Conservation (phyloP, 2,113 vertebrate species). For the Sarotherodon lohbergeri region DNA sequence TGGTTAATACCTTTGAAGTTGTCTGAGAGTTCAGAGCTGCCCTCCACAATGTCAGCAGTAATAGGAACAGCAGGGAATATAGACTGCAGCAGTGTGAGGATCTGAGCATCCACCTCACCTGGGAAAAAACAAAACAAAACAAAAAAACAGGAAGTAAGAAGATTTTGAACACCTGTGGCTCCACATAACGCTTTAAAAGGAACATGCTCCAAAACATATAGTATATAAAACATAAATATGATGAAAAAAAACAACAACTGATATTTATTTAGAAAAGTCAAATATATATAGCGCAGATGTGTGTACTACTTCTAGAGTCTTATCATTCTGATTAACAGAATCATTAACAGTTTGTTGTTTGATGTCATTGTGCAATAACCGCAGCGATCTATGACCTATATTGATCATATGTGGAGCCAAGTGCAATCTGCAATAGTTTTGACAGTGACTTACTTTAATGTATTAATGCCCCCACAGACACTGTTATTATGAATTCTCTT, state of each 20-base stretch:
- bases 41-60: constrained; percentile 79
- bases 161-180: not conserved
- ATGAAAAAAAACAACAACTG: rapidly evolving
- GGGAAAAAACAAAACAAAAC: not conserved
- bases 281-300: not conserved
- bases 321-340: not conserved
- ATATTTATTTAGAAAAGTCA: not conserved
- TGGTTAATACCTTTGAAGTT: constrained; percentile 80
- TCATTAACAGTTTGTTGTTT: not conserved
- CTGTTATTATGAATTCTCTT: not conserved
- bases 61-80: constrained; percentile 69
- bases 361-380: not conserved
- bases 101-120: constrained; percentile 83
- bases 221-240: not conserved
- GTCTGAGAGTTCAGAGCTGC: constrained; percentile 72
- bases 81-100: constrained; percentile 75
- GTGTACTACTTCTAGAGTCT: not conserved
- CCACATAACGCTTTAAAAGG: not conserved
- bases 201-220: not conserved
- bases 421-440: not conserved
- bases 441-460: not conserved
- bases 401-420: not conserved
- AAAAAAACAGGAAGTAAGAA: not conserved
- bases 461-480: not conserved
- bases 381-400: not conserved